Evolutionary conservation across 1,140 invertebrate genomes (phyloP).

Genomic region (Periplaneta americana): DNA sequence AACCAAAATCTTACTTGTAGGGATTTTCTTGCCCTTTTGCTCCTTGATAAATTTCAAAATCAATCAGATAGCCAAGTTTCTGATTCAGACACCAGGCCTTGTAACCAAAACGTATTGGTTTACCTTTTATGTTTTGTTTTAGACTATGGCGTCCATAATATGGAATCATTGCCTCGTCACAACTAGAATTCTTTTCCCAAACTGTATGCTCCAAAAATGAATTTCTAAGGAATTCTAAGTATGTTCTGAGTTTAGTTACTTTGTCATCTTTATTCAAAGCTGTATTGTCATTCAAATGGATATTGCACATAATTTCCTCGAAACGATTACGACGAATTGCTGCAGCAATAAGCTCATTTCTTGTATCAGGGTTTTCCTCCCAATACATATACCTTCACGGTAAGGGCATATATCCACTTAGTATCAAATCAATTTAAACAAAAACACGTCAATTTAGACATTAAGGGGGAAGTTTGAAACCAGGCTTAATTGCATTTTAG

Average conservation of each 20-base stretch:
- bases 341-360: not conserved
- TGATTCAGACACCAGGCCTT: no score
- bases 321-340: constrained; percentile 5
- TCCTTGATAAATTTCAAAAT: constrained; percentile 1
- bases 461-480: no score
- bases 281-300: not conserved
- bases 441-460: no score
- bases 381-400: not conserved
- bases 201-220: not conserved
- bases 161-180: not conserved
- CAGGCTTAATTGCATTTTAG: no score
- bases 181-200: not conserved
- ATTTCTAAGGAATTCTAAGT: constrained; percentile 15
- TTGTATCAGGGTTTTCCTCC: not conserved
- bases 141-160: not conserved
- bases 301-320: not conserved
- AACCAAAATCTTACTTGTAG: no score
- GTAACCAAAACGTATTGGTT: constrained; percentile 24
- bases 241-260: constrained; percentile 16
- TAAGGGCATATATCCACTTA: not conserved
- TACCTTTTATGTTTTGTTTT: constrained; percentile 19
- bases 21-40: not conserved
- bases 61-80: not conserved
- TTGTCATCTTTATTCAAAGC: not conserved
- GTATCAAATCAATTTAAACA: no score